A percentile compares a stretch with the other conserved stretches of the same genome.
phyloP scores from a whole-genome alignment of 2,113 vertebrate species.

The Oncorhynchus tshawytscha region DNA sequence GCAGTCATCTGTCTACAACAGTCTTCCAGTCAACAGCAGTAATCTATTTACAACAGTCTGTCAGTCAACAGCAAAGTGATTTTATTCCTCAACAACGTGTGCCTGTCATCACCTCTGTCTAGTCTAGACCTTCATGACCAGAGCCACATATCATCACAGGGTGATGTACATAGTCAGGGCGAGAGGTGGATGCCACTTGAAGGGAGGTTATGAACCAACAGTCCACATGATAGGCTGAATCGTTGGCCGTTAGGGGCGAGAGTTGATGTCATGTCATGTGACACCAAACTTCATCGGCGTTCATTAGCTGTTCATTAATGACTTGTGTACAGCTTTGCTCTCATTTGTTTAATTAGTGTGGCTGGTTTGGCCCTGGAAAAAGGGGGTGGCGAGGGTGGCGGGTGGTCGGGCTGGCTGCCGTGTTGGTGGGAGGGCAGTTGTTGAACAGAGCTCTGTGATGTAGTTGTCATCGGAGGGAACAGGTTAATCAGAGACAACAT shows the following conservation, averaged over 20 bases:
- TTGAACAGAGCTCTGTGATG: slow-evolving; percentile 46
- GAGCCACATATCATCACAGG: too few relatives aligned
- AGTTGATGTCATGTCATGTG: not conserved
- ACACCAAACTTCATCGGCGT: not conserved
- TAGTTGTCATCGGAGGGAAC: slow-evolving; percentile 47
- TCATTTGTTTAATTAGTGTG: slow-evolving; percentile 37
- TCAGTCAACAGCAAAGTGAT: slow-evolving; percentile 1
- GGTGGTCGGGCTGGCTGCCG: not conserved
- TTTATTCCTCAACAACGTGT: not conserved
- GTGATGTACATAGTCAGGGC: not conserved
- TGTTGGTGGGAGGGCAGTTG: slow-evolving; percentile 19
- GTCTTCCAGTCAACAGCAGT: not conserved
- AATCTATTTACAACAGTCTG: not conserved
- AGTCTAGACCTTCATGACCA: not conserved
- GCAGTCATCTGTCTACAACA: too few relatives aligned
- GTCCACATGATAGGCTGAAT: not conserved
- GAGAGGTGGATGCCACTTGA: too few relatives aligned
- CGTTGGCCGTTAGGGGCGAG: not conserved
- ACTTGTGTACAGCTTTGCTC: not conserved
- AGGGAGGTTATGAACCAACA: not conserved
- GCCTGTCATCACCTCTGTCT: not conserved
- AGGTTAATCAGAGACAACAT: slow-evolving; percentile 49
- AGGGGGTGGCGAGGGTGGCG: slow-evolving; percentile 18
- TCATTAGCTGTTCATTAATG: slow-evolving; percentile 15
- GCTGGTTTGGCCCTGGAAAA: not conserved